Conservation (phyloP, 1,140 invertebrate species). For the Triops cancriformis region DNA sequence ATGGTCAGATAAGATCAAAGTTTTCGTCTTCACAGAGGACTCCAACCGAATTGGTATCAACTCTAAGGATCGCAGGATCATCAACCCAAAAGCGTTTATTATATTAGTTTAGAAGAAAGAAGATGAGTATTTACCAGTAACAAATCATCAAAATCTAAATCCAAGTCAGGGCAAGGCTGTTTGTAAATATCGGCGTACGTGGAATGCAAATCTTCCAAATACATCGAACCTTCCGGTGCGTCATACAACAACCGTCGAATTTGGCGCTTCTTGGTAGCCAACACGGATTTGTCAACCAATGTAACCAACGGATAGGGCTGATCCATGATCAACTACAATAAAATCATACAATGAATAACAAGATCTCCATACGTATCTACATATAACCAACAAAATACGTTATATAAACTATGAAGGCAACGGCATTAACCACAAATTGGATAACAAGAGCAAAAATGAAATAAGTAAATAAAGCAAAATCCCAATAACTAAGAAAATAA, state of each 20-base stretch:
- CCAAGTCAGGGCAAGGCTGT: neutral
- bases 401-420: neutral
- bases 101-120: neutral
- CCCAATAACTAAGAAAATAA: no score
- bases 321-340: neutral
- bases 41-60: neutral
- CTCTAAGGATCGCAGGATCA: slow-evolving; percentile 1
- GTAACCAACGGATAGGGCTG: neutral
- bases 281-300: slow-evolving; percentile 28
- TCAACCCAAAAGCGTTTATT: neutral
- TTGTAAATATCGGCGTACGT: neutral
- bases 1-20: slow-evolving; percentile 10
- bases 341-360: neutral
- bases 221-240: neutral
- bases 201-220: slow-evolving; percentile 22
- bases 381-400: no score
- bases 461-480: no score
- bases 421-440: no score
- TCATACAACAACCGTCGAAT: neutral
- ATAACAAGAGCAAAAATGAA: no score
- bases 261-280: slow-evolving; percentile 31
- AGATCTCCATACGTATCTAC: slow-evolving; percentile 29
- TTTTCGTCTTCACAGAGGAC: neutral
- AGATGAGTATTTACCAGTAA: neutral
- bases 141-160: neutral